Percentiles rank a stretch among this genome's conserved stretches.
Conservation (phyloP, 2,797 vertebrate species). For the Masticophis lateralis region DNA sequence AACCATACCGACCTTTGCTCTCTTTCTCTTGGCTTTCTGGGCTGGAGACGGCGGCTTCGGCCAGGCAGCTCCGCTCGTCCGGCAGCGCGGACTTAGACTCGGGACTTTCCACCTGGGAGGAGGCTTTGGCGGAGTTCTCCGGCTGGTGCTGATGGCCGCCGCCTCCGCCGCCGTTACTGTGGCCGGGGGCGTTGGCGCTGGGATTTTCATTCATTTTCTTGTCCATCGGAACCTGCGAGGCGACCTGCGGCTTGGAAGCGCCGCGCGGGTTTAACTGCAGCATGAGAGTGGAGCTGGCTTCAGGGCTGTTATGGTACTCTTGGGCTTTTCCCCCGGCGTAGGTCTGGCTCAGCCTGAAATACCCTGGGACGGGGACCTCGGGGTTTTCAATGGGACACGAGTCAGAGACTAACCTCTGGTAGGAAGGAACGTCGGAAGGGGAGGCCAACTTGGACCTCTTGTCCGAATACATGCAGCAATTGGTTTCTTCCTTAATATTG, state of each 20-base stretch:
- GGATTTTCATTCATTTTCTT: constrained; percentile 84
- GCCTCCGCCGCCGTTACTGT: not conserved
- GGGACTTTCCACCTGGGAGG: constrained; percentile 82
- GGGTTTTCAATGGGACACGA: constrained; percentile 90
- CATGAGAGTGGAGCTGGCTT: constrained; percentile 89
- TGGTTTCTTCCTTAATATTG: constrained; percentile 98
- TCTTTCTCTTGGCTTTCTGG: constrained; percentile 92
- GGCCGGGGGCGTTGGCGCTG: constrained; percentile 52
- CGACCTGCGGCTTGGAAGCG: constrained; percentile 86
- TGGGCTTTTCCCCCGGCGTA: constrained; percentile 92
- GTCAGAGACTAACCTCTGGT: constrained; percentile 88
- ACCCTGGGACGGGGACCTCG: constrained; percentile 96
- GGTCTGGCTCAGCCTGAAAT: constrained; percentile 98
- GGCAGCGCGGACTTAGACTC: constrained; percentile 82
- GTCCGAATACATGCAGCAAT: constrained; percentile 99
- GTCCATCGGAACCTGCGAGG: constrained; percentile 84
- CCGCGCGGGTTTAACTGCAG: constrained; percentile 90
- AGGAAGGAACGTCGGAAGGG: constrained; percentile 86
- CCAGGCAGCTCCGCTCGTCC: constrained; percentile 84
- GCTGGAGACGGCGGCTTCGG: constrained; percentile 88
- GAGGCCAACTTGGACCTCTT: constrained; percentile 93
- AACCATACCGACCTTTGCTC: constrained; percentile 94
- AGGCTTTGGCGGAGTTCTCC: constrained; percentile 80
- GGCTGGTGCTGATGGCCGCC: not conserved
- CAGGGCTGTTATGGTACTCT: constrained; percentile 88